Conservation (phyloP, 2,797 vertebrate genomes). For the Crocodylus rhombifer region DNA sequence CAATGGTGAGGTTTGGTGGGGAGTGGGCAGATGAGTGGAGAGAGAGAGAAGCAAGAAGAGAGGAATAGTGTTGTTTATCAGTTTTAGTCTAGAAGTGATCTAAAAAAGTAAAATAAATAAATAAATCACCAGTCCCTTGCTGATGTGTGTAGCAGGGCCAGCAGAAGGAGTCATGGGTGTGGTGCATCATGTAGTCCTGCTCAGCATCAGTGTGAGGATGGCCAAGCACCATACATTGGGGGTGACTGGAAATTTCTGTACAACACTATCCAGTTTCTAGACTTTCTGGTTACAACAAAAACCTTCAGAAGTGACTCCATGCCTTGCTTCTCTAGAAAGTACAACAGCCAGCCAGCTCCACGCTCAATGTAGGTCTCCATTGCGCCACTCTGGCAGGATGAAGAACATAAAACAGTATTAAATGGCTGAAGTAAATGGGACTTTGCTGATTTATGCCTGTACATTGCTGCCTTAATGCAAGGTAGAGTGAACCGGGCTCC, state of each 20-base stretch:
- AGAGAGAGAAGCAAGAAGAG: background rate
- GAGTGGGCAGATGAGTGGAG: background rate
- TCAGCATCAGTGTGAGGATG: background rate
- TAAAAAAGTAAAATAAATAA: no score
- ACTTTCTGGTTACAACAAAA: background rate
- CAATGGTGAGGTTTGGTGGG: no score
- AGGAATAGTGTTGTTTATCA: background rate
- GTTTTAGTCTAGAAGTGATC: background rate
- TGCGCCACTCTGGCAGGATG: background rate
- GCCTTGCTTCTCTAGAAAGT: accelerated
- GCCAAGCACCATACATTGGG: no score
- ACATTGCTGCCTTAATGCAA: background rate
- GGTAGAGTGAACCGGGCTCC: background rate
- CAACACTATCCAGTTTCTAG: accelerated
- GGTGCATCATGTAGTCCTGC: accelerated
- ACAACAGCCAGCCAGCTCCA: accelerated
- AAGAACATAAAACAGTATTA: background rate
- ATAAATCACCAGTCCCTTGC: background rate
- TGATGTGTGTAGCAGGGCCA: accelerated
- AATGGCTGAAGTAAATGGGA: accelerated
- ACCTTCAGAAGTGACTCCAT: accelerated
- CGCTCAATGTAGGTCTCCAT: accelerated
- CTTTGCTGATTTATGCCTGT: accelerated
- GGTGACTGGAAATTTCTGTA: background rate
- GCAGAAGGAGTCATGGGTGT: background rate